Evolutionary conservation across 2,888 invertebrate genomes (phyloP).

Genomic region (Acrobasis suavella): DNA sequence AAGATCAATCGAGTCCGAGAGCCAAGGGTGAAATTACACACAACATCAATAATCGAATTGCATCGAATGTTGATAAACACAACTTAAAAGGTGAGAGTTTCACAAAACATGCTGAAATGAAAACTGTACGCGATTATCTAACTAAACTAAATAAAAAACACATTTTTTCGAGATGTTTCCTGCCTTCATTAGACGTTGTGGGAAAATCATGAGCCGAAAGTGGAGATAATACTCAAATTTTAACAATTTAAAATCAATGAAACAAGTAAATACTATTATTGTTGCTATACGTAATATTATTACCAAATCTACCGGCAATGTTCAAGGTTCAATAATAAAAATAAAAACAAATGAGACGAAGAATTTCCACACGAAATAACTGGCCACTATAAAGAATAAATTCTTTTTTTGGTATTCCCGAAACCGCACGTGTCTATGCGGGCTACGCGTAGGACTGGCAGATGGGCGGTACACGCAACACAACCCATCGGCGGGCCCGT

Average conservation of each 20-base stretch:
- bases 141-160: conserved; percentile 1
- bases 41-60: conserved; percentile 36
- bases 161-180: neutral
- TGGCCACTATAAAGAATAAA: conserved; percentile 23
- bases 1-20: conserved; percentile 51
- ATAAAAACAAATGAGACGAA: neutral
- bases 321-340: neutral
- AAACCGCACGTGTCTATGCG: conserved; percentile 43
- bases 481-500: conserved; percentile 46
- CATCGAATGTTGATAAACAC: conserved; percentile 28
- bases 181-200: neutral
- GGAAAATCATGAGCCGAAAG: neutral
- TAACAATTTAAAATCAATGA: neutral
- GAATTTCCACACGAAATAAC: neutral
- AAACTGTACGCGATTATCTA: conserved; percentile 1
- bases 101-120: neutral
- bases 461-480: conserved; percentile 50
- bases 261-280: neutral
- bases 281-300: no score
- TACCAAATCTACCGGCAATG: no score
- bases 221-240: neutral
- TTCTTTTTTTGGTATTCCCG: conserved; percentile 31
- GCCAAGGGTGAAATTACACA: conserved; percentile 52
- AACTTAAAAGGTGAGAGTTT: conserved; percentile 3
- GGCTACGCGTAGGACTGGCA: conserved; percentile 52